Base-by-base conservation (phyloP, 2,888 invertebrate species). In the Notodonta ziczac region DNA sequence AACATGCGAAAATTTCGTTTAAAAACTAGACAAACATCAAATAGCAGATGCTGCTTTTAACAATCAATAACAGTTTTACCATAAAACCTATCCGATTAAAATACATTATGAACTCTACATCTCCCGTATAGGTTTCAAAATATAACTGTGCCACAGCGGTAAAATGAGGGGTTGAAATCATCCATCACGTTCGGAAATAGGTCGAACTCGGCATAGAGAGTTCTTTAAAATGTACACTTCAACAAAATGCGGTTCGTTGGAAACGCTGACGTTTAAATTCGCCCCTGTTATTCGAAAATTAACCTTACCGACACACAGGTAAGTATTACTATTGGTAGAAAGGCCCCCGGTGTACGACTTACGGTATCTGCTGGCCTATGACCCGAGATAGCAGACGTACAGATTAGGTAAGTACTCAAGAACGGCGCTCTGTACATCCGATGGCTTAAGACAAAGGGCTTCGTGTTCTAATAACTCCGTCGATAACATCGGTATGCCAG, bases 341-440 rank as follows among this genome's bases (percentile, higher is more conserved):
- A 65, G 55, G 60, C 62, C 62, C 66, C 65, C 61, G 56, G 65
- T 66, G 68, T 64, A 70, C 70, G 72, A 73, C 80, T 88, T 87
- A 87, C 90, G 88, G 89, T 88, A 89, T 88, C 86, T 80, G 58
- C 69, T 88, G 87, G 88, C 89, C 90, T 89, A 81, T 85, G 89
- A 87, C 87, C 88, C 80, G 70, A 84, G 88, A 88, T 88, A 88
- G 82, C 74, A 81, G 78, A 74, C 73, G 79, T 80, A 82, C 75
- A 88, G 87, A 90, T 88, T 87, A 88, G 81, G 82, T 79, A 81
- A 82, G 83, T 81, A 78, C 78, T 80, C 63, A 54, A 42, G 64
- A 78, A 75, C 76, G 76, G 77, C 79, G 77, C 74, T 78, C 78
- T 73, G 79, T 80, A 81, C 80, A 83, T 83, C 79, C 78, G 85